Percentiles rank a stretch among this genome's conserved stretches.
These are phyloP conservation scores for Rhogogaster chlorosoma DNA, from an alignment of 2,888 invertebrate species.

Conservation along the genomic window DNA sequence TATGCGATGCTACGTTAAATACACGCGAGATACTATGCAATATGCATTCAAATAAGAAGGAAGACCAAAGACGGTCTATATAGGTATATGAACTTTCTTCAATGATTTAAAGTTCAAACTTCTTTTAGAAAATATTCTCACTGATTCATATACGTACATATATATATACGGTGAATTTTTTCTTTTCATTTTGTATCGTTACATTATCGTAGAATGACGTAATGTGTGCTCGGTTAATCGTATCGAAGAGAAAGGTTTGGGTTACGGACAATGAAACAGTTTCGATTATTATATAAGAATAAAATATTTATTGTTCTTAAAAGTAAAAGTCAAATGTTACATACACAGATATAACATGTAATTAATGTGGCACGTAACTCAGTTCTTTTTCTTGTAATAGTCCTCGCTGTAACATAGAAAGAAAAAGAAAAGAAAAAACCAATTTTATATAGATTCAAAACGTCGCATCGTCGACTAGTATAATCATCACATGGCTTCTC, in stretches of 20 bases:
- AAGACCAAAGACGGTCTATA: not conserved
- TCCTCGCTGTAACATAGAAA: constrained; percentile 82
- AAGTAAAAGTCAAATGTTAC: constrained; percentile 55
- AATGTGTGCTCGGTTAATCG: not conserved
- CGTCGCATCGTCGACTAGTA: not conserved
- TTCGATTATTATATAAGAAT: constrained; percentile 63
- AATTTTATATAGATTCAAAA: not conserved
- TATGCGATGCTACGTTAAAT: constrained; percentile 31
- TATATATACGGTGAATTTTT: not conserved
- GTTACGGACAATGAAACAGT: constrained; percentile 58
- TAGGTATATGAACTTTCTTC: not conserved
- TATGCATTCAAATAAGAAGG: not conserved
- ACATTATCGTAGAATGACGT: not conserved
- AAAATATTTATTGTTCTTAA: constrained; percentile 70
- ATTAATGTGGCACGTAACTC: constrained; percentile 50
- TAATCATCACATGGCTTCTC: not conserved
- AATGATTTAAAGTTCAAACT: not conserved
- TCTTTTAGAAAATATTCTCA: not conserved
- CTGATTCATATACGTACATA: not conserved
- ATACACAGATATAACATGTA: constrained; percentile 49
- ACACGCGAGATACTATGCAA: not conserved
- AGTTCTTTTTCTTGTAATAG: constrained; percentile 82
- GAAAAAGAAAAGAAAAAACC: constrained; percentile 51
- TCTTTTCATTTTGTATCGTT: not conserved
- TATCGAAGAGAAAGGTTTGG: constrained; percentile 65